Percentiles rank a stretch among this genome's conserved stretches.
Evolutionary conservation across 92 coral and sea anemone genomes (phyloP).

Genomic region (Epizoanthus rinbou): DNA sequence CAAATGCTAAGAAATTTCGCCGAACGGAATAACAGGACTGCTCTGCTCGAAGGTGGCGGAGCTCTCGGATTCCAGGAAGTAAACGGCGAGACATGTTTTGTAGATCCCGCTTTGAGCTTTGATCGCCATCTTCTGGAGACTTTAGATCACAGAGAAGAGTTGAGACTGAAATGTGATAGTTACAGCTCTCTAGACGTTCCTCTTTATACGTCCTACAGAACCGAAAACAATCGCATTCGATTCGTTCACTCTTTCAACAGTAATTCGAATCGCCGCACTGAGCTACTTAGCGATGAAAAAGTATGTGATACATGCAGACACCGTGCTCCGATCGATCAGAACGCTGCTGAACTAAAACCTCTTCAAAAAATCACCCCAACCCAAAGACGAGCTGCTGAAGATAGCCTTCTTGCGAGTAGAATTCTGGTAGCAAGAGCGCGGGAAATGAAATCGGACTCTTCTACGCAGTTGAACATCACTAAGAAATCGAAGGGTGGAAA

Average conservation of each 20-base stretch:
- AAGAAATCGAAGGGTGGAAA: conserved; percentile 50
- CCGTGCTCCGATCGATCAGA: conserved; percentile 4
- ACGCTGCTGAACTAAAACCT: conserved; percentile 66
- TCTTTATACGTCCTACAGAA: conserved; percentile 53
- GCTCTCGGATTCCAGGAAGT: conserved; percentile 79
- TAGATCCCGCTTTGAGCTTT: conserved; percentile 87
- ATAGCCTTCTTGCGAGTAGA: conserved; percentile 64
- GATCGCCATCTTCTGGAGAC: conserved; percentile 86
- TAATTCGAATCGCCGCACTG: conserved; percentile 34
- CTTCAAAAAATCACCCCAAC: conserved; percentile 80
- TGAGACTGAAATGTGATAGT: conserved; percentile 43
- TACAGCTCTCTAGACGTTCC: conserved; percentile 53
- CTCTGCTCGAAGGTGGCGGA: conserved; percentile 75
- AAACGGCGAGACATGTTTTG: conserved; percentile 66
- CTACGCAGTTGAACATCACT: conserved; percentile 46
- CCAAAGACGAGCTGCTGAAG: conserved; percentile 79
- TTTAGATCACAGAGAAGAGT: conserved; percentile 59
- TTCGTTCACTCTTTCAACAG: conserved; percentile 59
- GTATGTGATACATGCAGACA: conserved; percentile 65
- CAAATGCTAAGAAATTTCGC: conserved; percentile 60
- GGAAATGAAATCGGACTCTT: conserved; percentile 59
- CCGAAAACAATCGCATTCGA: conserved; percentile 64
- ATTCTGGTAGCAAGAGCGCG: conserved; percentile 54
- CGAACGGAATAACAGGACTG: conserved; percentile 58
- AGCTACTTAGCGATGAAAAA: conserved; percentile 37